phyloP scores from a whole-genome alignment of 2,888 invertebrate species.

The Tenthredo livida region DNA sequence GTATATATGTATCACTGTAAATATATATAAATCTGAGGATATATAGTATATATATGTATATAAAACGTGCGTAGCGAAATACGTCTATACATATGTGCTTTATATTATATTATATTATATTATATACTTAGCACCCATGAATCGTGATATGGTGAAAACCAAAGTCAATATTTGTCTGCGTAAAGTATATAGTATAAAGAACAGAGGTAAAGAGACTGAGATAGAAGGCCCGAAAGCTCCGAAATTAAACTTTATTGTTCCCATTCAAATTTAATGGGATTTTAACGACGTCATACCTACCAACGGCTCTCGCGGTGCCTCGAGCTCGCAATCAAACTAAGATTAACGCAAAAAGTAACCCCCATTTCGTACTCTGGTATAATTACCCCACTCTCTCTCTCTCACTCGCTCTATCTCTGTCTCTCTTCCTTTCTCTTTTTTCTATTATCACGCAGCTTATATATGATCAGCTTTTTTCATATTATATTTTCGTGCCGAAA shows the following conservation, averaged over 20 bases:
- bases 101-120: background rate
- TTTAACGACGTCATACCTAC: slow-evolving; percentile 31
- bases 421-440: background rate
- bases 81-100: background rate
- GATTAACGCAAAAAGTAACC: slow-evolving; percentile 38
- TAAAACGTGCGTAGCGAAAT: background rate
- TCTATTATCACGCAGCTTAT: background rate
- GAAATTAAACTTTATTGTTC: slow-evolving; percentile 40
- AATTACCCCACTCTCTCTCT: background rate
- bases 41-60: no score
- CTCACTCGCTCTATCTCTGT: background rate
- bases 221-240: background rate
- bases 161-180: slow-evolving; percentile 43
- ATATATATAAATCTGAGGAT: no score
- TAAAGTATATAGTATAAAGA: background rate
- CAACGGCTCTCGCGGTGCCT: background rate
- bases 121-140: background rate
- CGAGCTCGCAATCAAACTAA: slow-evolving; percentile 48
- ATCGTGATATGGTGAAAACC: slow-evolving; percentile 11
- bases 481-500: background rate
- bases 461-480: background rate
- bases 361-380: background rate
- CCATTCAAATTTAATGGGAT: slow-evolving; percentile 48
- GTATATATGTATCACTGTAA: background rate
- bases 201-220: background rate